A percentile compares a stretch with the other conserved stretches of the same genome.
Conservation (phyloP, 2,888 invertebrate genomes). For the Noctua janthina region DNA sequence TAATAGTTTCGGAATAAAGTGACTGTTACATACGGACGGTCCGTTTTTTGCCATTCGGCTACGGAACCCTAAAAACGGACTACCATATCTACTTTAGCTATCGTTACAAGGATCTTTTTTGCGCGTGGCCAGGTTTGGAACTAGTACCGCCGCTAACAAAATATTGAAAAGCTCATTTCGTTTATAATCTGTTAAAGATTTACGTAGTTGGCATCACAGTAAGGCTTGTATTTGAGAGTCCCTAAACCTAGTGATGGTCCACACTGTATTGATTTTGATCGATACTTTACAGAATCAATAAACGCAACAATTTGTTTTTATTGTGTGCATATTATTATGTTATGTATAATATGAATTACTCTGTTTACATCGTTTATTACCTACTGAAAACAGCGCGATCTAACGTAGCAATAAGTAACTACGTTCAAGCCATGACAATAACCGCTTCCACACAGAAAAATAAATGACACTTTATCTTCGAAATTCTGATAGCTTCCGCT, state of each 20-base stretch:
- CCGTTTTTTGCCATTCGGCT: too few species aligned
- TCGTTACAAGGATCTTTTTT: background rate
- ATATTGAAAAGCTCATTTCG: background rate
- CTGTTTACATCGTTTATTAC: background rate
- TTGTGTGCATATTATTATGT: background rate
- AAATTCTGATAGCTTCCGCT: slow-evolving; percentile 8
- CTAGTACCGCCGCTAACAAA: background rate
- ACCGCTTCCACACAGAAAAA: background rate
- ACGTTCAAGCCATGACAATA: background rate
- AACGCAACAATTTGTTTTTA: background rate
- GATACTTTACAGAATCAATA: background rate
- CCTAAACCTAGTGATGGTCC: slow-evolving; percentile 6
- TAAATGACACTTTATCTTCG: background rate
- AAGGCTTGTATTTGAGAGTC: background rate
- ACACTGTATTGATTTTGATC: background rate
- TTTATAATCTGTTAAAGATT: background rate
- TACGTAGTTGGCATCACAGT: background rate
- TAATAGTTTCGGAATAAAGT: too few species aligned
- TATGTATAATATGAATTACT: background rate
- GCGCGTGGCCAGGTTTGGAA: background rate
- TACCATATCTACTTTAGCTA: background rate
- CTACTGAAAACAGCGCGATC: slow-evolving; percentile 25
- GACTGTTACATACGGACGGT: too few species aligned
- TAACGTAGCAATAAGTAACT: slow-evolving; percentile 26
- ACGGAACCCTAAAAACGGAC: too few species aligned